Evolutionary conservation across 1,140 invertebrate genomes (phyloP).

Genomic region (Globodera ellingtonae): DNA sequence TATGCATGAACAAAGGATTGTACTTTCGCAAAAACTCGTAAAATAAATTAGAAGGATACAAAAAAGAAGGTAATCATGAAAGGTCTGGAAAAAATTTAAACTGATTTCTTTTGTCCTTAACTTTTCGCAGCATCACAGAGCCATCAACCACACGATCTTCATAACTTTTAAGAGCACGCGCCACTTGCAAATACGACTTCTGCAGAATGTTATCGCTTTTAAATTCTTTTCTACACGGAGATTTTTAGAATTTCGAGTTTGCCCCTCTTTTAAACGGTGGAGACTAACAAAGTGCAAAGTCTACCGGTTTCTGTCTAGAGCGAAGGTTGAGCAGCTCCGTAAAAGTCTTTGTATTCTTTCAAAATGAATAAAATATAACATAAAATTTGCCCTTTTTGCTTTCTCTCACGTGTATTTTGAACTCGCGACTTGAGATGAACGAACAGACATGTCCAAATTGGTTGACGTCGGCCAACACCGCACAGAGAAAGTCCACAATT

Average conservation of each 20-base stretch:
- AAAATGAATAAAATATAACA: background rate
- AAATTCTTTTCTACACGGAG: background rate
- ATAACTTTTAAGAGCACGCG: conserved; percentile 25
- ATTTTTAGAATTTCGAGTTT: background rate
- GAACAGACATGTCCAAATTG: conserved; percentile 1
- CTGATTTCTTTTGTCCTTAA: conserved; percentile 30
- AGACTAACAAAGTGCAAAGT: no score
- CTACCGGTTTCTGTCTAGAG: conserved; percentile 14
- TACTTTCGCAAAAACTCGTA: background rate
- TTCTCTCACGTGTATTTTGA: background rate
- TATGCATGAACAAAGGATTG: no score
- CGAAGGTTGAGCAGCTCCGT: conserved; percentile 20
- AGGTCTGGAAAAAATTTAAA: conserved; percentile 31
- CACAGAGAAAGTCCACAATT: conserved; percentile 13
- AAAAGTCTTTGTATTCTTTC: conserved; percentile 16
- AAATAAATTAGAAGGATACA: background rate
- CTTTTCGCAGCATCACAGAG: conserved; percentile 24
- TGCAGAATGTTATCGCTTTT: background rate
- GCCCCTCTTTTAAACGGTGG: no score
- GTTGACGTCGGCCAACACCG: background rate
- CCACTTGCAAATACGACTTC: conserved; percentile 23
- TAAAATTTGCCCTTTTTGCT: background rate
- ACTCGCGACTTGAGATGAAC: background rate
- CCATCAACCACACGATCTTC: conserved; percentile 4
- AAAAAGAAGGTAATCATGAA: background rate